phyloP scores from a whole-genome alignment of 1,140 invertebrate species.

The Caerostris extrusa region DNA sequence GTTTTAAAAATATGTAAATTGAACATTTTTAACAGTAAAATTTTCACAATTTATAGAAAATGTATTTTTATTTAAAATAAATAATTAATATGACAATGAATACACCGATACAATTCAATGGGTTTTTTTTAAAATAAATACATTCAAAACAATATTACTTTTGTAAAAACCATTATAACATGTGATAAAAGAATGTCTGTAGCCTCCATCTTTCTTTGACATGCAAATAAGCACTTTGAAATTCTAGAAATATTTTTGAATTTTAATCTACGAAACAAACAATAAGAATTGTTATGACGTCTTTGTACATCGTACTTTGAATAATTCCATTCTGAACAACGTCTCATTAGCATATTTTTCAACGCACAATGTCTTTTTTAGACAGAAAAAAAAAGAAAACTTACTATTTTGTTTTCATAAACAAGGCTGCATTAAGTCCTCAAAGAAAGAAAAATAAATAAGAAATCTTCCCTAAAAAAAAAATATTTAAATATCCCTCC shows the following conservation, averaged over 20 bases:
- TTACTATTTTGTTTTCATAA: conserved; percentile 23
- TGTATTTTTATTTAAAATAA: no score
- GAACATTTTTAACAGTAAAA: no score
- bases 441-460: neutral
- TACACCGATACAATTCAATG: no score
- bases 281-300: neutral
- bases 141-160: neutral
- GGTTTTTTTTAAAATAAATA: neutral
- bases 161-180: no score
- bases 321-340: neutral
- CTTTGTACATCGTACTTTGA: neutral
- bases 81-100: no score
- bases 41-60: no score
- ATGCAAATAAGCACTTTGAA: neutral
- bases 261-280: neutral
- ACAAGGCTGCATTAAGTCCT: conserved; percentile 6
- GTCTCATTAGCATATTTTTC: conserved; percentile 24
- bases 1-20: no score
- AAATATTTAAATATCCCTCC: neutral
- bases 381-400: neutral
- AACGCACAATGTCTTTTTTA: neutral
- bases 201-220: neutral
- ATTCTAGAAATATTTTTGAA: neutral
- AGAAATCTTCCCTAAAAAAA: neutral
- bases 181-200: neutral